Base-by-base conservation (phyloP, 2,888 invertebrate genomes). In the Diadegma fenestrale region DNA sequence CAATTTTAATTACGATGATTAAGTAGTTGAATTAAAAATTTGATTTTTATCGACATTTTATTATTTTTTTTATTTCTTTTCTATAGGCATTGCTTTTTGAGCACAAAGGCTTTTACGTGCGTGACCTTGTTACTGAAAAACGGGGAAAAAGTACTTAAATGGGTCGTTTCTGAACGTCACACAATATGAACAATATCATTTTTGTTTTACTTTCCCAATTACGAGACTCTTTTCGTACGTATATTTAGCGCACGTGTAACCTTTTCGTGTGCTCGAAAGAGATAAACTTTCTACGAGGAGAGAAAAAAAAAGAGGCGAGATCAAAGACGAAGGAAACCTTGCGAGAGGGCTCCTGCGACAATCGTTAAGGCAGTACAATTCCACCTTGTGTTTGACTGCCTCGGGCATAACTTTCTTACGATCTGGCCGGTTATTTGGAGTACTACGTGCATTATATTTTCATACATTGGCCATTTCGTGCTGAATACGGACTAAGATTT, bases 381-480 rank as follows among this genome's bases (percentile, higher is more conserved):
- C 66, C 45, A 61, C 75, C 81, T 75, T 64, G 58, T 63, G 30
- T 79, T 66, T 33, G 7, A 76, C 30, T 45, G 85, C 85, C 82
- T 66, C 76, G 58, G 82, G 85, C 85, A 30, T 37, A 82, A 85
- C 85, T 85, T 85, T 85, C 85, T 82, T 85, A 69, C 66, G 71
- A 61, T 45, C 80, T 41, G 71, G 66, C 72, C 51, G 79, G 79
- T 82, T 85, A 82, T 85, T 85, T 72, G 61, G 82, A 85, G 79
- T 82, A 58, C 66, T 30, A 71, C 76, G 63, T 76, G 19, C n/a
- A 51, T n/a, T 58, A 48, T 69, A 58, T 45, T 64, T 5, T 54
- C n/a, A 33, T 58, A 26, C 51, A 68, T 61, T 41, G 66, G 54
- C 22, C 41, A 77, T 51, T 64, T 66, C 66, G 37, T 37, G 54